phyloP scores from a whole-genome alignment of 2,113 vertebrate genomes.

The Vicugna pacos region DNA sequence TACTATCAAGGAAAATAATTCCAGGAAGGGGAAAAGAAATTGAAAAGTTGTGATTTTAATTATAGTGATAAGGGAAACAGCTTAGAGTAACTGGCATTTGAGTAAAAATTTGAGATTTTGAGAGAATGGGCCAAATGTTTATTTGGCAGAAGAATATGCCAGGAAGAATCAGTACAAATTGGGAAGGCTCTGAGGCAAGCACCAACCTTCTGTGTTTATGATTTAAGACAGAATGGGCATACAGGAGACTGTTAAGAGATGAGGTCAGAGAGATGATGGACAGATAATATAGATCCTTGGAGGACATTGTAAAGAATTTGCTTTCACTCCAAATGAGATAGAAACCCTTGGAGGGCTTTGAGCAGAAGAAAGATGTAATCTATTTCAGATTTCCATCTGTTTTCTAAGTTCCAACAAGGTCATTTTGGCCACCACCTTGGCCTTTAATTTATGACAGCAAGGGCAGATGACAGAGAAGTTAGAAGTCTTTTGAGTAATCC shows the following conservation, averaged over 20 bases:
- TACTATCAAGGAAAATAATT: neutral
- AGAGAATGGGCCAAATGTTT: neutral
- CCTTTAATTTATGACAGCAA: neutral
- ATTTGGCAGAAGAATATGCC: neutral
- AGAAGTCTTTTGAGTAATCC: neutral
- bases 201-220: neutral
- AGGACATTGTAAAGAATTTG: neutral
- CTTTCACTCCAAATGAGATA: neutral
- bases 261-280: neutral
- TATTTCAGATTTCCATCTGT: neutral
- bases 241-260: neutral
- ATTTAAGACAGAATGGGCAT: neutral
- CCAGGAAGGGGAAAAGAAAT: neutral
- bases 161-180: slow-evolving; percentile 4
- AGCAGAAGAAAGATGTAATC: neutral
- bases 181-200: neutral
- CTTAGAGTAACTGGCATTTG: neutral
- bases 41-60: neutral
- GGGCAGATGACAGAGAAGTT: neutral
- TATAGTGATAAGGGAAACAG: neutral
- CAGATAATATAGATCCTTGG: neutral
- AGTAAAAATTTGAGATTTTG: slow-evolving; percentile 24
- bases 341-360: neutral
- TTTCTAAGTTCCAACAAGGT: neutral
- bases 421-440: neutral